These are phyloP conservation scores for Helicoverpa zea DNA, from an alignment of 1,140 invertebrate genomes.

Conservation along the genomic window DNA sequence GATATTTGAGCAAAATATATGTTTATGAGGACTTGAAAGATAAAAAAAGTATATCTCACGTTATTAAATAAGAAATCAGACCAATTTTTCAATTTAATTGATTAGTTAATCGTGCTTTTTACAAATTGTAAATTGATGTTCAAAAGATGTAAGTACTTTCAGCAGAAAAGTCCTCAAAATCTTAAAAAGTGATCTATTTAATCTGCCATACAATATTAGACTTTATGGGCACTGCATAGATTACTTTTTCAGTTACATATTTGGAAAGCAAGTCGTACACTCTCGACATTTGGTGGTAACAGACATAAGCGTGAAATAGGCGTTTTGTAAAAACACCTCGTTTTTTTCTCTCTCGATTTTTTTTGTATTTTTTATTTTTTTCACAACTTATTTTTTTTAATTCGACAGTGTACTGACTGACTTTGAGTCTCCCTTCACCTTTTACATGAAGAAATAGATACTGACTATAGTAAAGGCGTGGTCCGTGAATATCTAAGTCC, in stretches of 20 bases:
- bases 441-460: constrained; percentile 29
- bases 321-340: background rate
- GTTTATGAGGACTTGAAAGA: background rate
- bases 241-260: constrained; percentile 14
- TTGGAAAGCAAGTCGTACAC: constrained; percentile 14
- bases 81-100: no score
- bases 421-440: constrained; percentile 36
- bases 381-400: background rate
- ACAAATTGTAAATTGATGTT: background rate
- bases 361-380: background rate
- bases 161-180: background rate
- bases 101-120: no score
- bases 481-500: constrained; percentile 15
- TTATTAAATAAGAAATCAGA: background rate
- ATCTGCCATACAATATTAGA: background rate
- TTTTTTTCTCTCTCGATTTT: background rate
- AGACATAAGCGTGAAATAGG: background rate
- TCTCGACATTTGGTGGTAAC: constrained; percentile 19
- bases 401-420: constrained; percentile 15
- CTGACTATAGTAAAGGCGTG: constrained; percentile 29
- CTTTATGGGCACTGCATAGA: background rate
- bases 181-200: constrained; percentile 2
- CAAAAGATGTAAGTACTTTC: background rate
- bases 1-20: constrained; percentile 44
- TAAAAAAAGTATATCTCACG: background rate